Evolutionary conservation across 2,113 vertebrate species (phyloP), one percentile per base, ranked within the genome.

Genomic region (Pteruthius melanotis): DNA sequence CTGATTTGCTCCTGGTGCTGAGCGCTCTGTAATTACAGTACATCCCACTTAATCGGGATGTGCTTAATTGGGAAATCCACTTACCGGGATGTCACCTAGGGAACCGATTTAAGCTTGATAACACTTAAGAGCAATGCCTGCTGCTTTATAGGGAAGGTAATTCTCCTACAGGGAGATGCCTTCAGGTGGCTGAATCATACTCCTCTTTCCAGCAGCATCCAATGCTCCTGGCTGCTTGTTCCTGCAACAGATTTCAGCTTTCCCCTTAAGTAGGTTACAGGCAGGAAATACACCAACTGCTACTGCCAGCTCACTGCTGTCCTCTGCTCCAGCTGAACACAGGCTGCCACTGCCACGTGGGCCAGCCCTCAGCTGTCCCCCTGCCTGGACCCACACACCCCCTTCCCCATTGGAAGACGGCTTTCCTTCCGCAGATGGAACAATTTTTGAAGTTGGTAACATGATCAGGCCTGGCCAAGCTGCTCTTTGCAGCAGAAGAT

Each of bases 61-160:
- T 94, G 92, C 94, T 96, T 96, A 97, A 96, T 95, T 96, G 93
- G 94, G 96, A 97, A 97, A 97, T 95, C 95, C 94, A 96, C 94
- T 97, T 95, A 93, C 85, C 68, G 28, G 92, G 94, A 89, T 96
- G 95, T 97, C 96, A 96, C 92, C 96, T 95, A 97, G 93, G 95
- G 95, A 97, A 96, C 93, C 3, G 49, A 95, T 89, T 92, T 90
- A 78, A 94, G 80, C 94, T 96, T 95, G 92, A 88, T 90, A 96
- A 94, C 94, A 95, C 93, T 95, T 90, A 78, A 92, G 92, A 95
- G 88, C 85, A 90, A 49, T 60, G 76, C 85, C 88, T 95, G 94
- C 96, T 95, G 94, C 93, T 96, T 96, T 90, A 95, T 45, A 86
- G 90, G 68, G 79, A 94, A 96, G 92, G 93, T 90, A 96, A 95